A percentile compares a stretch with the other conserved stretches of the same genome.
These are phyloP conservation scores for Campaea margaritaria DNA, from an alignment of 2,888 invertebrate genomes.

Conservation along the genomic window DNA sequence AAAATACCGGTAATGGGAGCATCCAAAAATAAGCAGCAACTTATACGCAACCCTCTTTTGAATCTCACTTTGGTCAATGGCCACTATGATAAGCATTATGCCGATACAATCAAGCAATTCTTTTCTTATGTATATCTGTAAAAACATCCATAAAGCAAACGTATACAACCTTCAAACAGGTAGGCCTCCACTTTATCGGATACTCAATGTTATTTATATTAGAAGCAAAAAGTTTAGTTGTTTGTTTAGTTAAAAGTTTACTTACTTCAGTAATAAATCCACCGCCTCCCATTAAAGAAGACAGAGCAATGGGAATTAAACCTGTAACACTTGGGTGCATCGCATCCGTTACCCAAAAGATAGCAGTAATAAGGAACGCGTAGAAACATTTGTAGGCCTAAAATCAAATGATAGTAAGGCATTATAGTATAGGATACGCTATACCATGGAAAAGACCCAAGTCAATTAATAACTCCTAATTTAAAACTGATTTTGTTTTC, in stretches of 20 bases:
- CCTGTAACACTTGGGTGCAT: slow-evolving; percentile 61
- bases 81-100: slow-evolving; percentile 63
- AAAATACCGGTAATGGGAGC: slow-evolving; percentile 69
- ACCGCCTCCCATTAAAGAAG: slow-evolving; percentile 50
- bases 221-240: too few relatives aligned
- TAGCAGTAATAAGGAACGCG: slow-evolving; percentile 57
- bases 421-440: too few relatives aligned
- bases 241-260: not conserved
- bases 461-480: too few relatives aligned
- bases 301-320: slow-evolving; percentile 58
- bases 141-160: slow-evolving; percentile 7
- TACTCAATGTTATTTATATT: too few relatives aligned
- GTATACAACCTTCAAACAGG: too few relatives aligned
- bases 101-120: slow-evolving; percentile 63
- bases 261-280: slow-evolving; percentile 56
- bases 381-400: slow-evolving; percentile 63
- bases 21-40: slow-evolving; percentile 64
- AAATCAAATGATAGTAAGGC: not conserved
- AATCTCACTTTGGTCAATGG: slow-evolving; percentile 62
- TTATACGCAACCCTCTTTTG: slow-evolving; percentile 65
- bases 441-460: too few relatives aligned
- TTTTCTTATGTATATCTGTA: slow-evolving; percentile 60
- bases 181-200: too few relatives aligned
- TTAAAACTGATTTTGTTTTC: too few relatives aligned
- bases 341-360: slow-evolving; percentile 62